These are phyloP conservation scores for Glossosoma conforme DNA, from an alignment of 1,140 invertebrate genomes.

Conservation along the genomic window DNA sequence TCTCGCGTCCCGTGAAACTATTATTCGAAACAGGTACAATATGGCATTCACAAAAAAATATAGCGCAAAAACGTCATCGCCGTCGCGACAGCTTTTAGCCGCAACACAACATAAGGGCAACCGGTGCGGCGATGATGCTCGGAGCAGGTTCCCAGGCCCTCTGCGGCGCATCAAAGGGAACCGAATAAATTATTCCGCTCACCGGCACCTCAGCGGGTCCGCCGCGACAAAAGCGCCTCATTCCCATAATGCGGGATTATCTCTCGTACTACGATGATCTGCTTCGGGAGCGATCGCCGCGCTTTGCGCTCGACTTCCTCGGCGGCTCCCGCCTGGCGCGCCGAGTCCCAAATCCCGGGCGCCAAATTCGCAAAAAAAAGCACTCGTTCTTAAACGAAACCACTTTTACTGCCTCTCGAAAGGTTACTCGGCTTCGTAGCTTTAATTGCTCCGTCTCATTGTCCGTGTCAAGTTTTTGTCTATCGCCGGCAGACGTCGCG, in stretches of 20 bases:
- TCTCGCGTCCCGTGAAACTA: too few relatives aligned
- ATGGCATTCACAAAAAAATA: too few relatives aligned
- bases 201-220: background rate
- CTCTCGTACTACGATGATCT: conserved; percentile 14
- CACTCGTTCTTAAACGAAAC: conserved; percentile 14
- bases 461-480: conserved; percentile 12
- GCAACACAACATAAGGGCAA: too few relatives aligned
- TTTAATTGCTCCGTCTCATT: conserved; percentile 16
- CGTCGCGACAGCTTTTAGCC: too few relatives aligned
- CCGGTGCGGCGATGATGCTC: too few relatives aligned
- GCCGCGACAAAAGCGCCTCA: conserved; percentile 1
- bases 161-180: conserved; percentile 9
- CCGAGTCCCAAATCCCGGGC: background rate
- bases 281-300: background rate
- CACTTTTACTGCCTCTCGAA: conserved; percentile 12
- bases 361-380: background rate
- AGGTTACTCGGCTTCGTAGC: conserved; percentile 5
- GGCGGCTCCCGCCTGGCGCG: background rate
- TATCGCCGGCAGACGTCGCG: conserved; percentile 8
- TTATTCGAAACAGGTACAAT: too few relatives aligned
- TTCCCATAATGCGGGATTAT: conserved; percentile 16
- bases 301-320: background rate
- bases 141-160: conserved; percentile 16
- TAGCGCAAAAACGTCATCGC: too few relatives aligned
- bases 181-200: conserved; percentile 23